Conservation (phyloP, 2,113 vertebrate genomes). For the Sinocyclocheilus anshuiensis region DNA sequence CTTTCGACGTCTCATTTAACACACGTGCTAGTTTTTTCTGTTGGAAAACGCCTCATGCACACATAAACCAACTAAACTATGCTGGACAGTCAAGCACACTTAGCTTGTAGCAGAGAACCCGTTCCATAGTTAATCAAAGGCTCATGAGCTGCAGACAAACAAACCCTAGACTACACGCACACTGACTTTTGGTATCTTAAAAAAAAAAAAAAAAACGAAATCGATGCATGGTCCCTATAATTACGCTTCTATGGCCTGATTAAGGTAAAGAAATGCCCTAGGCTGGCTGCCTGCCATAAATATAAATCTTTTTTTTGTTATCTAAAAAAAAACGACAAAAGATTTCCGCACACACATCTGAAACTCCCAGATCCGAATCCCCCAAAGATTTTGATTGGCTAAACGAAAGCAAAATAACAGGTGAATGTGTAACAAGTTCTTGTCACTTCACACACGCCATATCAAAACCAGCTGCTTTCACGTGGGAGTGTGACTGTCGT, state of each 20-base stretch:
- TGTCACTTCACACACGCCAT: not conserved
- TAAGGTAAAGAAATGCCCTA: conserved; percentile 51
- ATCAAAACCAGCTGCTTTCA: conserved; percentile 26
- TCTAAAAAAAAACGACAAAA: conserved; percentile 1
- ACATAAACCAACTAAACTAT: conserved; percentile 8
- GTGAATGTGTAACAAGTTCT: no score
- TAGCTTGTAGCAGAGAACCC: conserved; percentile 57
- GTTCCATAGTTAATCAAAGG: conserved; percentile 56
- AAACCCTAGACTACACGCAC: conserved; percentile 33
- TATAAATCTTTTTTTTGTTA: not conserved
- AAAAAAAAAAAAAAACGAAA: conserved; percentile 41
- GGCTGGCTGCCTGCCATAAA: conserved; percentile 48
- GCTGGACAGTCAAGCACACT: conserved; percentile 54
- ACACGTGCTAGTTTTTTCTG: conserved; percentile 22
- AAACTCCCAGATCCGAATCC: not conserved
- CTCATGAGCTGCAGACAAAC: conserved; percentile 68
- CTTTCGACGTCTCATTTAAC: no score
- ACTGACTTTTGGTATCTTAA: conserved; percentile 69
- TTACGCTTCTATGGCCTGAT: conserved; percentile 55
- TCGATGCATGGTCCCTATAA: conserved; percentile 58
- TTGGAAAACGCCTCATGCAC: conserved; percentile 53
- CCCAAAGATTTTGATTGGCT: conserved; percentile 18
- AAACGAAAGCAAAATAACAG: not conserved
- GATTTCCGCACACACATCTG: not conserved
- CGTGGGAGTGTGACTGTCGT: not conserved